Base-by-base conservation (phyloP, 1,140 invertebrate species). In the Neodiprion pinetum region DNA sequence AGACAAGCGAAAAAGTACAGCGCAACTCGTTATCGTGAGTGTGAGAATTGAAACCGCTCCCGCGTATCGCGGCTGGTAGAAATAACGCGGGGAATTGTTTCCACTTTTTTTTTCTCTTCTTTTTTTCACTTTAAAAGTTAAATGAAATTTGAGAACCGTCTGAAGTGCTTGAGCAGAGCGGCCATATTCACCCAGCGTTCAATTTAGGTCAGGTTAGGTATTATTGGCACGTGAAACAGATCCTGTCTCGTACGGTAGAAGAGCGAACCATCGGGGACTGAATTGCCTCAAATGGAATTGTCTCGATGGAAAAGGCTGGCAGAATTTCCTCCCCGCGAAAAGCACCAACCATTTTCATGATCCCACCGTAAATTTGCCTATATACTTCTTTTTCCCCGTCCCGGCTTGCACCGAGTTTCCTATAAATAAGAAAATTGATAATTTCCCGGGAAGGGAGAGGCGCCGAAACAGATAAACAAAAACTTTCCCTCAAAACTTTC, bases 161-260 rank as follows among this genome's bases (percentile, higher is more conserved):
- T 11, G n/a, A 61, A 61, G 53, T 61, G 28, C 28, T 40, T 40
- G 28, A 40, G 28, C 28, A 40, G 28, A 40, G 28, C 28, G 11
- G 5, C 53, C 53, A 61, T 61, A 61, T 61, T 61, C 53, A 61
- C 53, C 53, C 53, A 5, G 53, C 5, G 53, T 61, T 61, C 53
- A 61, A 61, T 61, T 61, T 61, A 61, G 53, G 53, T 61, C 53
- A 17, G n/a, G 53, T 61, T 61, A 61, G 53, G 53, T 61, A 61
- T 61, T 61, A 61, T 61, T 61, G 53, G 53, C 53, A 61, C 53
- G 53, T 61, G 53, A 61, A 61, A 61, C 53, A 61, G 53, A 61
- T 11, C 53, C 53, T 61, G 53, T 61, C 53, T 61, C 53, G 53
- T 61, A 61, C 8, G 8, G 53, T 61, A 61, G 53, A 61, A 61